phyloP scores from a whole-genome alignment of 2,888 invertebrate species.

The Apodemia hepburni region DNA sequence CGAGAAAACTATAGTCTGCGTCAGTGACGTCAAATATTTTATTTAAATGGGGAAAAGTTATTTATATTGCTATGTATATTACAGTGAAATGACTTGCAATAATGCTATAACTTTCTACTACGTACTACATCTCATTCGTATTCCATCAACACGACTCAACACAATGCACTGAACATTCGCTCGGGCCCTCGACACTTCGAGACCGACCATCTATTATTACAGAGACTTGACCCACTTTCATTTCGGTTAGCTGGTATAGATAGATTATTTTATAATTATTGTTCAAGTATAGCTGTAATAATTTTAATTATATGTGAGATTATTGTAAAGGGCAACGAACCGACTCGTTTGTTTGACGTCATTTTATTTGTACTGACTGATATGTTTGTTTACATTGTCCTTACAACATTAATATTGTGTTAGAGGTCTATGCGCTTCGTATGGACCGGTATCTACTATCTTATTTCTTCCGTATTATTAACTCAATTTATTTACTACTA shows the following conservation, averaged over 20 bases:
- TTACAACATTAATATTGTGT: not conserved
- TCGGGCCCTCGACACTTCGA: slow-evolving; percentile 36
- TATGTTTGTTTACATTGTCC: not conserved
- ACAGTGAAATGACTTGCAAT: slow-evolving; percentile 32
- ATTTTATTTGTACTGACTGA: slow-evolving; percentile 4
- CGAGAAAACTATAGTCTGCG: not conserved
- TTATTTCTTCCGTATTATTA: not conserved
- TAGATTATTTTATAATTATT: slow-evolving; percentile 25
- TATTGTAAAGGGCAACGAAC: slow-evolving; percentile 15
- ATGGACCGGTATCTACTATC: not conserved
- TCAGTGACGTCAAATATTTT: not conserved
- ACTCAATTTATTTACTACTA: too few species aligned
- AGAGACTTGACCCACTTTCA: slow-evolving; percentile 48
- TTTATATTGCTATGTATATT: slow-evolving; percentile 21
- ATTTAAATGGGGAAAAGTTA: slow-evolving; percentile 23
- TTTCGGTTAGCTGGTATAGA: slow-evolving; percentile 34
- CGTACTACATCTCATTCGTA: slow-evolving; percentile 41
- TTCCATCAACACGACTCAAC: slow-evolving; percentile 42
- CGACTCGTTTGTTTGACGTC: slow-evolving; percentile 11
- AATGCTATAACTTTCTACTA: slow-evolving; percentile 49
- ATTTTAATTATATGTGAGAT: slow-evolving; percentile 18
- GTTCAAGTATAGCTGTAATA: slow-evolving; percentile 29
- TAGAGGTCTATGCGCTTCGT: not conserved
- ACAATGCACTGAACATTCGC: slow-evolving; percentile 39
- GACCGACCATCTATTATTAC: slow-evolving; percentile 42